Conservation (phyloP, 2,113 vertebrate genomes). For the Pholis gunnellus region DNA sequence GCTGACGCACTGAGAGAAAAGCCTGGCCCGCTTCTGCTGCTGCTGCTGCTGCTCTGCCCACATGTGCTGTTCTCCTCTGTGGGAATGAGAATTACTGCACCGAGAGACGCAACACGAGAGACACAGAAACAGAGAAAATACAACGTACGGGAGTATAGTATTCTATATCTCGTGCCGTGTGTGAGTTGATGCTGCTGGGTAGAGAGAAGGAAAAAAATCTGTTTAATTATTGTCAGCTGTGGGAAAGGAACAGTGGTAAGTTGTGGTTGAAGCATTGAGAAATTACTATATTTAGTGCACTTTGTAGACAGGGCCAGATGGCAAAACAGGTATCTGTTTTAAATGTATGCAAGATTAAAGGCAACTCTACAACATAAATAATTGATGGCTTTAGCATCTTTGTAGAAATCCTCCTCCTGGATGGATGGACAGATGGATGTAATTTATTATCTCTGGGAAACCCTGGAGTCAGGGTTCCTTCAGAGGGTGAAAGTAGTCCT, state of each 20-base stretch:
- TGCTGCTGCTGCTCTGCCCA: constrained; percentile 50
- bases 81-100: constrained; percentile 18
- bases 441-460: too few species aligned
- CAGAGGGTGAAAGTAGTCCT: not conserved
- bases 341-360: not conserved
- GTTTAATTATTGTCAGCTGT: not conserved
- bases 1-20: constrained; percentile 70
- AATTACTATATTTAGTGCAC: not conserved
- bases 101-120: constrained; percentile 17
- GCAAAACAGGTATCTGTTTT: not conserved
- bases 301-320: not conserved
- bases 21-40: constrained; percentile 47
- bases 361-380: not conserved
- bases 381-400: not conserved
- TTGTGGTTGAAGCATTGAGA: not conserved
- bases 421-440: not conserved
- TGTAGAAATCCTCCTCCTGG: not conserved
- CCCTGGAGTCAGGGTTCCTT: not conserved
- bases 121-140: not conserved
- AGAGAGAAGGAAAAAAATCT: not conserved
- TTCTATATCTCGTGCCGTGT: not conserved
- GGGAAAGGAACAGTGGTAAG: not conserved
- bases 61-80: constrained; percentile 57
- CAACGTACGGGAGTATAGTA: not conserved
- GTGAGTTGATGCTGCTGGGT: not conserved